These are phyloP conservation scores for Lydus trimaculatus DNA, from an alignment of 2,888 invertebrate species.

Conservation along the genomic window DNA sequence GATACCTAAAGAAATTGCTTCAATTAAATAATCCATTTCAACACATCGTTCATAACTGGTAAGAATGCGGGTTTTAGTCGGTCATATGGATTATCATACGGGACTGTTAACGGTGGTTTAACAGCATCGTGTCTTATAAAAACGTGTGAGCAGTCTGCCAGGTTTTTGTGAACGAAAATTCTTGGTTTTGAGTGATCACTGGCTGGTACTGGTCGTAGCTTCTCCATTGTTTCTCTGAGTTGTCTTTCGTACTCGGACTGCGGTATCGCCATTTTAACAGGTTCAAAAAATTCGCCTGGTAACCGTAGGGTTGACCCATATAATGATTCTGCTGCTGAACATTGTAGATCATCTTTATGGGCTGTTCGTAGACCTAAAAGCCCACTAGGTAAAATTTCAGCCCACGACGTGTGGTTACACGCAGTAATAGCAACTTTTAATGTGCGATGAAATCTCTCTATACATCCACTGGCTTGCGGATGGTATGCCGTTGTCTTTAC, in stretches of 20 bases:
- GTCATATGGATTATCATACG: constrained; percentile 39
- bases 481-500: too few species aligned
- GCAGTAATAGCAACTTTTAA: too few species aligned
- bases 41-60: too few species aligned
- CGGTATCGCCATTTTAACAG: background rate
- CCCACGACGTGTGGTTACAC: too few species aligned
- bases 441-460: too few species aligned
- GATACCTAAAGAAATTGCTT: constrained; percentile 76
- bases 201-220: constrained; percentile 12
- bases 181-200: constrained; percentile 13
- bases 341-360: constrained; percentile 46
- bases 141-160: constrained; percentile 34
- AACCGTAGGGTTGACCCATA: constrained; percentile 47
- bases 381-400: too few species aligned
- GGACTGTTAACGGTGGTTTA: constrained; percentile 34
- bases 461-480: too few species aligned
- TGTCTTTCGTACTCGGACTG: background rate
- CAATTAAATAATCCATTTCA: constrained; percentile 76
- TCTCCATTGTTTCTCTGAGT: constrained; percentile 17
- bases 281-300: constrained; percentile 37
- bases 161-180: constrained; percentile 24
- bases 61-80: constrained; percentile 37
- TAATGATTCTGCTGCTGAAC: constrained; percentile 49
- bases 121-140: constrained; percentile 40
- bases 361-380: constrained; percentile 48